Base-by-base conservation (phyloP, 2,113 vertebrate genomes). In the Ptilonorhynchus violaceus region DNA sequence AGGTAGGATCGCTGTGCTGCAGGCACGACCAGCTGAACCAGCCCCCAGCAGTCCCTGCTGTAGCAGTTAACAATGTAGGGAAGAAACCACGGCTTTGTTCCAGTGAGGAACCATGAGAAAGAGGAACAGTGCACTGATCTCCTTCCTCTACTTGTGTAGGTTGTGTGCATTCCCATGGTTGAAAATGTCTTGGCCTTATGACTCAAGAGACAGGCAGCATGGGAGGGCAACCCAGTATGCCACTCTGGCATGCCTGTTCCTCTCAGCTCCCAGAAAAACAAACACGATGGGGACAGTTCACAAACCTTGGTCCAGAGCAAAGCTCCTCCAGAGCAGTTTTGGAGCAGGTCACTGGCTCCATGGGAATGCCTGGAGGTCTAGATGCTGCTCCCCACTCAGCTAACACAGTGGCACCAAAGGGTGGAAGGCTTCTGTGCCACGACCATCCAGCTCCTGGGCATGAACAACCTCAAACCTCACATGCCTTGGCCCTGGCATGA, bases 361-460 rank as follows among this genome's bases (percentile, higher is more conserved):
- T 1, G 0, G 31, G 8, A 73, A 66, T 22, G 11, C 11, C n/a
- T 10, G 4, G 14, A n/a, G 21, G 5, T n/a, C 39, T 15, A 49
- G 46, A 41, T 46, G 56, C 24, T 70, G 37, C 17, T 69, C 24
- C 24, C 5, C 9, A 10, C 46, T 55, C 0, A 0, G n/a, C 10
- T 83, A 75, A 75, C 25, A 52, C 21, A 68, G 42, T 63, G 1
- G 63, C 58, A 73, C 9, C 0, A 0, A 84, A 70, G 13, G n/a
- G 27, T 4, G 0, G 21, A 72, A 30, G 13, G 23, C 7, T 56
- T 20, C 42, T 46, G 28, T 41, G 6, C 46, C 33, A 59, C 1
- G 9, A 44, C 7, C 35, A 68, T 17, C 7, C 4, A 9, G 23
- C 17, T 41, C 22, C 50, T 24, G 12, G 16, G 24, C 56, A 89